Conservation (phyloP, 2,797 vertebrate species). For the Bovichtus diacanthus region DNA sequence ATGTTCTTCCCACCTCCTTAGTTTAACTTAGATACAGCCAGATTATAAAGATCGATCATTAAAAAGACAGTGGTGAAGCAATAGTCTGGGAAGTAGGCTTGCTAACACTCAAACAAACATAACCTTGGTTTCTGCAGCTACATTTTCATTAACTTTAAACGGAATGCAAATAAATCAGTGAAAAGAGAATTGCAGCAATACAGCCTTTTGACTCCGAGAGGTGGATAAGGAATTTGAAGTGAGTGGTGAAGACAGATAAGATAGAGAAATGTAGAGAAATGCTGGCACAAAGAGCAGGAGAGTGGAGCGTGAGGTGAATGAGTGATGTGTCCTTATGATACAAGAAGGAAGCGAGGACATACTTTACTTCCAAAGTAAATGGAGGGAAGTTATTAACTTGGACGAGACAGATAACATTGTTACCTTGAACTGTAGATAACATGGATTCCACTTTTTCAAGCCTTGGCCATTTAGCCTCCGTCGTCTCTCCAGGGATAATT, state of each 20-base stretch:
- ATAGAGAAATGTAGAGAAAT: slow-evolving; percentile 62
- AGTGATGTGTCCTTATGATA: slow-evolving; percentile 67
- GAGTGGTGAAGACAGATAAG: slow-evolving; percentile 76
- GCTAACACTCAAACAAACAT: slow-evolving; percentile 78
- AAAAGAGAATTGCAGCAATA: slow-evolving; percentile 76
- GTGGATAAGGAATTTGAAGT: slow-evolving; percentile 72
- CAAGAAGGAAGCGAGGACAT: slow-evolving; percentile 63
- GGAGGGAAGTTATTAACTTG: slow-evolving; percentile 80
- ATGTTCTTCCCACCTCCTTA: slow-evolving; percentile 7
- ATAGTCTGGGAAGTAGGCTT: slow-evolving; percentile 53
- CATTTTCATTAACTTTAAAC: slow-evolving; percentile 76
- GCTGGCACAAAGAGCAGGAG: slow-evolving; percentile 42
- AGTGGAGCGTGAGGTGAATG: slow-evolving; percentile 65
- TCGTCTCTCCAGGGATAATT: slow-evolving; percentile 49
- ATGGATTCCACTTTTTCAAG: slow-evolving; percentile 55
- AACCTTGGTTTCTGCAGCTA: slow-evolving; percentile 75
- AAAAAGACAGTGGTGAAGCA: slow-evolving; percentile 68
- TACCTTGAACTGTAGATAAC: slow-evolving; percentile 78
- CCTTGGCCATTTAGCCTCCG: slow-evolving; percentile 46
- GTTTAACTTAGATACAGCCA: slow-evolving; percentile 46
- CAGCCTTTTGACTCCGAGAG: slow-evolving; percentile 58
- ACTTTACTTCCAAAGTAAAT: slow-evolving; percentile 69
- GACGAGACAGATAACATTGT: slow-evolving; percentile 74
- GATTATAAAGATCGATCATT: slow-evolving; percentile 70
- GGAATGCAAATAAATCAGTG: slow-evolving; percentile 79